Base-by-base conservation (phyloP, 1,140 invertebrate species). In the Drosophila ficusphila region DNA sequence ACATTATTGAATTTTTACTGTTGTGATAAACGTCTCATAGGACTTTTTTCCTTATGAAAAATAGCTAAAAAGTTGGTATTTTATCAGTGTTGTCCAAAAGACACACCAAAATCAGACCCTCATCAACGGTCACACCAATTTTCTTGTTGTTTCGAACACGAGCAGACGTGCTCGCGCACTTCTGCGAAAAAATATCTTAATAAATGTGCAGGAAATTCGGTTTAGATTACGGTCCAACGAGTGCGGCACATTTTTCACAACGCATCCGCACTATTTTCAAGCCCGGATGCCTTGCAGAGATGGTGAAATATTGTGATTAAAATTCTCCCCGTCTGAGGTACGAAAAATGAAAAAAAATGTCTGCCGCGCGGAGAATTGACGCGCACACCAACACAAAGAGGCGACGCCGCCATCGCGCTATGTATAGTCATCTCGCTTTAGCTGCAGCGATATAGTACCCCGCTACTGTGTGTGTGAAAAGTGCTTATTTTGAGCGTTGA, bases 301-400 rank as follows among this genome's bases (percentile, higher is more conserved):
- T 81, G 79, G 72, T 68, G 89, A 86, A 82, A 89, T 89, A 79
- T 90, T 77, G 89, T 90, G 89, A 91, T 91, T 91, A 88, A 90
- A 90, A 90, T 78, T 78, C 61, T 71, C 62, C 76, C 70, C 71
- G 82, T 91, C 90, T 91, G 90, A 91, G 90, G 90, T 91, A 88
- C 48, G 82, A 56, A 57, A 71, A 69, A 74, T 73, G 58, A 47
- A 51, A 89, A 68, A 77, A 78, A 76, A 62, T 74, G 60, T 76
- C 70, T 18, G 69, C 53, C 60, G 54, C 47, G 75, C 64, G 27
- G 33, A 74, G 61, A 72, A 76, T 51, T 36, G 65, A 90, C 73
- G 75, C 57, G 57, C 48, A 61, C 57, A 61, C 57, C 19, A 54
- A 54, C 11, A 61, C 57, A 25, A 16, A 2, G 9, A 44, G 36